These are phyloP conservation scores for Grapholita molesta DNA, from an alignment of 1,140 invertebrate species.

Conservation along the genomic window DNA sequence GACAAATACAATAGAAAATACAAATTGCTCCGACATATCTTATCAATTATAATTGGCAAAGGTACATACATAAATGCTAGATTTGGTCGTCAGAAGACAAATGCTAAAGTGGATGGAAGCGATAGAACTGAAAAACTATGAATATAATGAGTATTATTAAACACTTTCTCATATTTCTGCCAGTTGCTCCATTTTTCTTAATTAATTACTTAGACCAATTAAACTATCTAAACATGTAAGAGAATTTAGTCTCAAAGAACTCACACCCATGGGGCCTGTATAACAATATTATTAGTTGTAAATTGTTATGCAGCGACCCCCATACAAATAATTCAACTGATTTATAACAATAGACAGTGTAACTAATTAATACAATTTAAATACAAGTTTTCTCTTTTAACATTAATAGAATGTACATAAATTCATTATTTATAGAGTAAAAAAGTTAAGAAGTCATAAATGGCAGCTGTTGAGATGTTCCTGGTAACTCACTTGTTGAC, in stretches of 20 bases:
- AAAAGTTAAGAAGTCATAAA: neutral
- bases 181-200: no score
- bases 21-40: neutral
- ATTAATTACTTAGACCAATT: neutral
- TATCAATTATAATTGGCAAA: neutral
- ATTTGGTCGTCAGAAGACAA: neutral
- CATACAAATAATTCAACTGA: neutral
- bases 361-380: slow-evolving; percentile 33
- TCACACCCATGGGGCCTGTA: no score
- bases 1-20: neutral
- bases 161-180: no score
- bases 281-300: neutral
- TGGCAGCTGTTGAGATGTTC: slow-evolving; percentile 19
- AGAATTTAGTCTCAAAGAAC: no score
- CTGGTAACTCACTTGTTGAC: slow-evolving; percentile 36
- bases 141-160: neutral
- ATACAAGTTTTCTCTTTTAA: slow-evolving; percentile 1
- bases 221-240: neutral
- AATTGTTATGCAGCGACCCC: neutral
- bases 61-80: neutral
- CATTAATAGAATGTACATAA: neutral
- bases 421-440: slow-evolving; percentile 12
- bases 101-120: neutral
- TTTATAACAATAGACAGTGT: slow-evolving; percentile 17
- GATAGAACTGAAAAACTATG: neutral